Evolutionary conservation across 2,797 vertebrate genomes (phyloP).

Genomic region (Macroramphosus scolopax): DNA sequence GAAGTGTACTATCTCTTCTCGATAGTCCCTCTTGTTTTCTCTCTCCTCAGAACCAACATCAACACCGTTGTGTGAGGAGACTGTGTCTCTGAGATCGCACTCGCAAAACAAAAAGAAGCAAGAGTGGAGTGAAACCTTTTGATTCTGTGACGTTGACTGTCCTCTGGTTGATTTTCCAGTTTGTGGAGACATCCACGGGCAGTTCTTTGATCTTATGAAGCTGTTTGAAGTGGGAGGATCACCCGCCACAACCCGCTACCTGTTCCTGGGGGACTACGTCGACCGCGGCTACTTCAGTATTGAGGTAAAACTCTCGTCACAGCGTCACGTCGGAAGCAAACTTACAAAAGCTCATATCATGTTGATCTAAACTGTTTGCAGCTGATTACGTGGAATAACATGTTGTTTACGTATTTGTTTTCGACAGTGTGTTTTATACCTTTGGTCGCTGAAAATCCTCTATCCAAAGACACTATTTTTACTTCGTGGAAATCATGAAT

Average conservation of each 20-base stretch:
- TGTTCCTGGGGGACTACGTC: slow-evolving; percentile 85
- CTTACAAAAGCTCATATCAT: not conserved
- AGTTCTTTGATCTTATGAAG: slow-evolving; percentile 88
- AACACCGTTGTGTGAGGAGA: not conserved
- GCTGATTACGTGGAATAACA: slow-evolving; percentile 7
- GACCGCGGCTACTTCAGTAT: slow-evolving; percentile 88
- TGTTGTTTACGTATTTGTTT: slow-evolving; percentile 32
- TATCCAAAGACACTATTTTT: slow-evolving; percentile 88
- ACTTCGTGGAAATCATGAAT: slow-evolving; percentile 88
- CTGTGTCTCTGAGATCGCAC: not conserved
- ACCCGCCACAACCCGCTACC: slow-evolving; percentile 83
- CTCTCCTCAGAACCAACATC: slow-evolving; percentile 17
- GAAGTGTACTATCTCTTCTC: slow-evolving; percentile 10
- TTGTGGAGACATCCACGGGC: slow-evolving; percentile 85
- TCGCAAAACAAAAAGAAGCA: too few relatives aligned
- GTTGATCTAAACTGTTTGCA: not conserved
- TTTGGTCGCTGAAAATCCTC: slow-evolving; percentile 87
- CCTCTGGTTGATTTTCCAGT: slow-evolving; percentile 65
- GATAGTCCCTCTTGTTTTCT: slow-evolving; percentile 5
- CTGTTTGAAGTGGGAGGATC: slow-evolving; percentile 86
- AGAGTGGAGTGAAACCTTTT: not conserved
- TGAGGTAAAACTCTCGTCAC: slow-evolving; percentile 68
- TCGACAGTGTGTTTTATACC: slow-evolving; percentile 85
- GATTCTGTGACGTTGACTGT: slow-evolving; percentile 7
- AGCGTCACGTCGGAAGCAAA: not conserved